Evolutionary conservation across 2,113 vertebrate species (phyloP), one percentile per base, ranked within the genome.

Genomic region (Anser brachyrhynchus): DNA sequence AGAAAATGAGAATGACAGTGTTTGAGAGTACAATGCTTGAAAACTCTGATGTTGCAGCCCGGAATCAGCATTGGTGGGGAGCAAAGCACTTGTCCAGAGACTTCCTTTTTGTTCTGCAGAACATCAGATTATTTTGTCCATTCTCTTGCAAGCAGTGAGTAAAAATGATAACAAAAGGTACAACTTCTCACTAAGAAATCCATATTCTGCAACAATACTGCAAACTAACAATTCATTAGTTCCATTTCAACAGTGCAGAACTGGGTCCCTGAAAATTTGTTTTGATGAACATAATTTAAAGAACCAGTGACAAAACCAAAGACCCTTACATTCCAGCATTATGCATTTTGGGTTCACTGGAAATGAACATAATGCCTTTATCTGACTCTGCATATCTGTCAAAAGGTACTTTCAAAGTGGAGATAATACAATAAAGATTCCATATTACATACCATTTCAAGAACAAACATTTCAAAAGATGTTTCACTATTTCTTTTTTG

Each of bases 101-200:
- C 0, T 0, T 21, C 16, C 6, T 61, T 12, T 62, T 55, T 0
- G 0, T 80, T 16, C 43, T 86, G n/a, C 49, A 92, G 9, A 89
- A 51, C 11, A 44, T 0, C 6, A 71, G 6, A 23, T 21, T 70
- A 2, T 51, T 71, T 71, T 76, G 57, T 13, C 17, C 39, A n/a
- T 85, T 71, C 14, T 87, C 44, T 35, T 49, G 13, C 11, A 54
- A 57, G 25, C 1, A 22, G 17, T 20, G 66, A 28, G 4, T 22
- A 58, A 65, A 64, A 90, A 23, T 5, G 8, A 72, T 18, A 10
- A 26, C 8, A 77, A 52, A 87, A 54, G 3, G 14, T 31, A 62
- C 2, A 62, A 11, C 1, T 84, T 64, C 29, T 58, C 9, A 62
- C 10, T 44, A 51, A 57, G 21, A 44, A 51, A 37, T 16, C 43